These are phyloP conservation scores for Chelon labrosus DNA, from an alignment of 2,797 vertebrate genomes.

Conservation along the genomic window DNA sequence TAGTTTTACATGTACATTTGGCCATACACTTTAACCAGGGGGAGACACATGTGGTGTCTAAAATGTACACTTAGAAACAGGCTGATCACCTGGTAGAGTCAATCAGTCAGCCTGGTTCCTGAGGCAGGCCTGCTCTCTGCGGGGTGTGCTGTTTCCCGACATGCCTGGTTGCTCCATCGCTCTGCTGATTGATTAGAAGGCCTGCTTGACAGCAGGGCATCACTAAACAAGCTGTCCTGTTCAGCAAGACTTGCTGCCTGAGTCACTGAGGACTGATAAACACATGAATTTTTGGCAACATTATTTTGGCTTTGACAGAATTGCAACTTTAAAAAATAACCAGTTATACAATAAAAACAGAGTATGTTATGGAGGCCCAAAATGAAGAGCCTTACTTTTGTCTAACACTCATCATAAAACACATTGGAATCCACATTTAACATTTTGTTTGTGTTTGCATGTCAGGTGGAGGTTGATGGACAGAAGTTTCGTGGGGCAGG, in stretches of 20 bases:
- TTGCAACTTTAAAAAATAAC: slow-evolving; percentile 6
- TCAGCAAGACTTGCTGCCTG: slow-evolving; percentile 48
- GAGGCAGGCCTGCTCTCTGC: slow-evolving; percentile 57
- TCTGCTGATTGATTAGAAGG: slow-evolving; percentile 79
- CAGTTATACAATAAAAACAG: neutral
- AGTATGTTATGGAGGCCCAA: neutral
- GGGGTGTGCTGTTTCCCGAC: slow-evolving; percentile 72
- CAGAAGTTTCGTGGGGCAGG: slow-evolving; percentile 98
- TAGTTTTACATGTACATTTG: neutral
- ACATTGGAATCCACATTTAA: neutral
- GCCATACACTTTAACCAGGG: neutral
- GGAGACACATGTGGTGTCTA: neutral
- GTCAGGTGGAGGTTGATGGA: slow-evolving; percentile 97
- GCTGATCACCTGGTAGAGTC: slow-evolving; percentile 46
- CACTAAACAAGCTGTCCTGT: slow-evolving; percentile 72
- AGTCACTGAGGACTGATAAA: slow-evolving; percentile 53
- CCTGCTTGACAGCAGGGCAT: slow-evolving; percentile 70
- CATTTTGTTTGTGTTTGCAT: slow-evolving; percentile 5
- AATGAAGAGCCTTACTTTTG: neutral
- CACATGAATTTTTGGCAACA: slow-evolving; percentile 7
- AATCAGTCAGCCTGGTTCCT: slow-evolving; percentile 68
- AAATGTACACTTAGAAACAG: slow-evolving; percentile 28
- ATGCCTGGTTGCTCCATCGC: slow-evolving; percentile 74
- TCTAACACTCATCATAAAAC: neutral
- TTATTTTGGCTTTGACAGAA: slow-evolving; percentile 17